Evolutionary conservation across 2,113 vertebrate genomes (phyloP), one percentile per base, ranked within the genome.

Genomic region (Esox niger): DNA sequence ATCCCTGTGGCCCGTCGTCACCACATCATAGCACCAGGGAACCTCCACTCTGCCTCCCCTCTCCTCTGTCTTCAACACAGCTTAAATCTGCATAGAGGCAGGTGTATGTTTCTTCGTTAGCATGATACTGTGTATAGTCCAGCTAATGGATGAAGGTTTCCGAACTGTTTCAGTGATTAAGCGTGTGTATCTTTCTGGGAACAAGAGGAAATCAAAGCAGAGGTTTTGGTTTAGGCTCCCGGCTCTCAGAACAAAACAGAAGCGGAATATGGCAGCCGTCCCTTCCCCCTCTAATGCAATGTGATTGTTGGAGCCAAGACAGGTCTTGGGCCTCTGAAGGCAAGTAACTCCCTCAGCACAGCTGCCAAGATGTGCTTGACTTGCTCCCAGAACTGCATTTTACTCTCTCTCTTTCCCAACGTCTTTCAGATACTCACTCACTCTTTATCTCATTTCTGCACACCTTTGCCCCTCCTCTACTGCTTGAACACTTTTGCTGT

Each of bases 301-400:
- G 63, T 64, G 68, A 78, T 33, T 29, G 6, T 71, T 57, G 66
- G 66, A 73, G 72, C 71, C 67, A 72, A n/a, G 79, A 85, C 83
- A 70, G 73, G 73, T 81, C 66, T 64, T 71, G 68, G 83, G 79
- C 62, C 84, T 81, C 75, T 30, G 66, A 82, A 70, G 78, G 70
- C 78, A 43, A 57, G 35, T 25, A 64, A 61, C 69, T 73, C 79
- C 80, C 76, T 67, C 65, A 70, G 67, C 38, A 43, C 47, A 35
- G 62, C 63, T 68, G 71, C 74, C 52, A 65, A 32, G 68, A 74
- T 32, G 73, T 74, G 74, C 81, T 79, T 71, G 71, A 63, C 76
- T 71, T 38, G 43, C 69, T 75, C 70, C 66, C 81, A 74, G 70
- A 78, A 76, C 84, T 79, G 75, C 62, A 66, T 2, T 29, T 65